Conservation (phyloP, 2,888 invertebrate species). For the Rhagophthalmus giganteus region DNA sequence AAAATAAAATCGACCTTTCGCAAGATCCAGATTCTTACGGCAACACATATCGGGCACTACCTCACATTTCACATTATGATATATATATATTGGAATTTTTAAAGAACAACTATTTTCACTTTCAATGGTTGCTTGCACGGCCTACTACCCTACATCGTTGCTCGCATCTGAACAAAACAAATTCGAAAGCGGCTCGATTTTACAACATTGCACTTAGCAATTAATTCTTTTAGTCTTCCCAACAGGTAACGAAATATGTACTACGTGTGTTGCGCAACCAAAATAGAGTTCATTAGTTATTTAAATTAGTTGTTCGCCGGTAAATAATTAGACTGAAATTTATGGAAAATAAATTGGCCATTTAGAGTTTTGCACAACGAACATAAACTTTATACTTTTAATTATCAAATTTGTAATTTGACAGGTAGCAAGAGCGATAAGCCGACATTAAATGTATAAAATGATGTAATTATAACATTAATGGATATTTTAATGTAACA, state of each 20-base stretch:
- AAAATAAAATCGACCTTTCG: no score
- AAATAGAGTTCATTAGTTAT: neutral
- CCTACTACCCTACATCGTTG: slow-evolving; percentile 44
- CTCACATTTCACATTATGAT: no score
- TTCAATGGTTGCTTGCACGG: slow-evolving; percentile 40
- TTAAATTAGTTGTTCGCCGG: neutral
- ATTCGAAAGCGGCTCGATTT: slow-evolving; percentile 32
- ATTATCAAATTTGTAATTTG: neutral
- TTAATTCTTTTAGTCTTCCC: neutral
- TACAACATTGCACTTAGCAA: neutral
- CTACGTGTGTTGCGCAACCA: neutral
- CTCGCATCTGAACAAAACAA: slow-evolving; percentile 31
- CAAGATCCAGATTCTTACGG: no score
- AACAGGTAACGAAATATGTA: neutral
- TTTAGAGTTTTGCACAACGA: neutral
- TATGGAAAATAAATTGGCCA: neutral
- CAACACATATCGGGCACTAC: no score
- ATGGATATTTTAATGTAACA: no score
- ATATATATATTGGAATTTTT: slow-evolving; percentile 26
- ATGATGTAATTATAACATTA: neutral
- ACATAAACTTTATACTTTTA: neutral
- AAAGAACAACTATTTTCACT: slow-evolving; percentile 39
- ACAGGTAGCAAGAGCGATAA: neutral
- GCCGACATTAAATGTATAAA: neutral
- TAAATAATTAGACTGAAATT: neutral